Base-by-base conservation (phyloP, 92 coral and sea anemone species). In the Epizoanthus ramosus region DNA sequence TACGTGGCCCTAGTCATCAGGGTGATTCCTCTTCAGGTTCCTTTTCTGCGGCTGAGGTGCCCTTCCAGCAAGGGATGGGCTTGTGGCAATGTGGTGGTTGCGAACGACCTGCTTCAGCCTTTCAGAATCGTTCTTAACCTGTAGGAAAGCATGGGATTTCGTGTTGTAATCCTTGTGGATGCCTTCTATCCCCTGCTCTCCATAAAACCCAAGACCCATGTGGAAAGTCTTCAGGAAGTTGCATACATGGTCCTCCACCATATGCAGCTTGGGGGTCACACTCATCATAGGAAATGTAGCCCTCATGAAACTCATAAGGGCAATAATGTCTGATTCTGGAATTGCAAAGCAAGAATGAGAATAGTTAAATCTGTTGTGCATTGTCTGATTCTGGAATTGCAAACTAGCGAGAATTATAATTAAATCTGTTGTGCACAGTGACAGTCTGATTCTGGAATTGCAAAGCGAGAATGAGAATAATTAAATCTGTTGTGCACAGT, bases 171-270 rank as follows among this genome's bases (percentile, higher is more conserved):
- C 66, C 58, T 31, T 74, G n/a, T 74, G 79, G 63, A 74, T 58
- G 54, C 79, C 79, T 56, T 74, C 66, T 28, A 74, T 74, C n/a
- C 79, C 79, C 50, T 54, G 80, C 66, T 75, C 80, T 17, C 68
- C 85, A 65, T 80, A 57, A 57, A 84, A 60, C 9, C 80, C 74
- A 43, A 79, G 68, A 63, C 79, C 88, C 83, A 85, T 77, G 14
- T 85, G 88, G 79, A 53, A 76, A 28, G 25, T 22, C 37, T 75
- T 7, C 31, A 76, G 84, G 56, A 76, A 85, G 3, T 35, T n/a
- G 21, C 88, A 85, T 24, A 75, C 84, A 85, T 85, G 84, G 18
- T 57, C 84, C 61, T 85, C 79, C n/a, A 85, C 25, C 41, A 76
- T 75, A 14, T 76, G 88, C 0, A 76, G 84, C 18, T 85, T 85